phyloP scores from a whole-genome alignment of 2,888 invertebrate species.

The Andricus quercusramuli region DNA sequence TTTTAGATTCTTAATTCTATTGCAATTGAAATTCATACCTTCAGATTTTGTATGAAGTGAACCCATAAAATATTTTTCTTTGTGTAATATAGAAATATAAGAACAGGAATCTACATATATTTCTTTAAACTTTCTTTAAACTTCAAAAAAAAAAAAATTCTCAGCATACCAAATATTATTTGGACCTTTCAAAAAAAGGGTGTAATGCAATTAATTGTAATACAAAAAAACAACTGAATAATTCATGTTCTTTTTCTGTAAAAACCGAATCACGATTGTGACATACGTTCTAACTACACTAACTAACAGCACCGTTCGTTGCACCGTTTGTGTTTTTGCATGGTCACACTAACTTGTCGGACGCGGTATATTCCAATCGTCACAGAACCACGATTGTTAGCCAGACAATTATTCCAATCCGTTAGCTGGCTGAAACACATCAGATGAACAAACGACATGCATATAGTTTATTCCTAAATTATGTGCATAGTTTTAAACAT shows the following conservation, averaged over 20 bases:
- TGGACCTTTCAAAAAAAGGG: too few relatives aligned
- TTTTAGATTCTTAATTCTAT: too few relatives aligned
- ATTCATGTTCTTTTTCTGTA: not conserved
- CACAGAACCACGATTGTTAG: not conserved
- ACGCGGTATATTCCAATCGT: not conserved
- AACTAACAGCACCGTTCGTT: not conserved
- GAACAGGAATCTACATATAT: too few relatives aligned
- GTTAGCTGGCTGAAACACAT: not conserved
- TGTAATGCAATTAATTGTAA: not conserved
- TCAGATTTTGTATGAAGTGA: too few relatives aligned
- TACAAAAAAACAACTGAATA: not conserved
- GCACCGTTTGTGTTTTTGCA: not conserved
- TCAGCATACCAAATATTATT: too few relatives aligned
- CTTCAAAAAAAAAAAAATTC: too few relatives aligned
- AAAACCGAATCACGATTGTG: not conserved
- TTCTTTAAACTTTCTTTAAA: too few relatives aligned
- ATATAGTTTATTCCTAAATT: not conserved
- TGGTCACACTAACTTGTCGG: not conserved
- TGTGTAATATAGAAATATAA: too few relatives aligned
- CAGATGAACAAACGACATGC: not conserved
- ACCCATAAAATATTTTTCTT: too few relatives aligned
- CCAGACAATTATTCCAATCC: not conserved
- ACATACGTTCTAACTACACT: slow-evolving; percentile 1
- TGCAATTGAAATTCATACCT: too few relatives aligned
- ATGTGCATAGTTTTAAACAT: not conserved